Conservation (phyloP, 2,113 vertebrate genomes). For the Cromileptes altivelis region DNA sequence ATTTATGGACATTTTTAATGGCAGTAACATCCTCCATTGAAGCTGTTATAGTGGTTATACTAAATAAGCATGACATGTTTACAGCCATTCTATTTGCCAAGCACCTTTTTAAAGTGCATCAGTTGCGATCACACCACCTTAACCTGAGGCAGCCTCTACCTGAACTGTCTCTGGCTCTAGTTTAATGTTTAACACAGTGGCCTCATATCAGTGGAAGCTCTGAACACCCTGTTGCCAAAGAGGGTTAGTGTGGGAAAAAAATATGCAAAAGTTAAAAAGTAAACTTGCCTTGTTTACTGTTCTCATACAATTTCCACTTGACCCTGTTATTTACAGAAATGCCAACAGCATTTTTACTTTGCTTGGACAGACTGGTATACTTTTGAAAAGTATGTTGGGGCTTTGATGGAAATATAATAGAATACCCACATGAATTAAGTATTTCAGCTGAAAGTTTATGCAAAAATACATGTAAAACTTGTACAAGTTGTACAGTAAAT, state of each 20-base stretch:
- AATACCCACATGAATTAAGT: neutral
- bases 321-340: slow-evolving; percentile 6
- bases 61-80: neutral
- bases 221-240: slow-evolving; percentile 37
- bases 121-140: slow-evolving; percentile 16
- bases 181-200: slow-evolving; percentile 68
- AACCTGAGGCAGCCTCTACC: slow-evolving; percentile 26
- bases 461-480: neutral
- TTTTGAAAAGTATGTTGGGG: neutral
- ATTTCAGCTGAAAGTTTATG: neutral
- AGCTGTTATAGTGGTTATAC: neutral
- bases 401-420: neutral
- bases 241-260: slow-evolving; percentile 30
- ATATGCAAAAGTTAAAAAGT: slow-evolving; percentile 50
- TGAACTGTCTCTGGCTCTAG: neutral
- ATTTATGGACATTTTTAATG: neutral
- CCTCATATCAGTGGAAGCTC: slow-evolving; percentile 41
- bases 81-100: neutral
- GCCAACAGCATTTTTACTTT: neutral
- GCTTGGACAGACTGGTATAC: neutral
- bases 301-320: slow-evolving; percentile 27
- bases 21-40: neutral
- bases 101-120: neutral
- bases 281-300: slow-evolving; percentile 54
- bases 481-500: neutral